These are phyloP conservation scores for Protophormia terraenovae DNA, from an alignment of 2,888 invertebrate species.

Conservation along the genomic window DNA sequence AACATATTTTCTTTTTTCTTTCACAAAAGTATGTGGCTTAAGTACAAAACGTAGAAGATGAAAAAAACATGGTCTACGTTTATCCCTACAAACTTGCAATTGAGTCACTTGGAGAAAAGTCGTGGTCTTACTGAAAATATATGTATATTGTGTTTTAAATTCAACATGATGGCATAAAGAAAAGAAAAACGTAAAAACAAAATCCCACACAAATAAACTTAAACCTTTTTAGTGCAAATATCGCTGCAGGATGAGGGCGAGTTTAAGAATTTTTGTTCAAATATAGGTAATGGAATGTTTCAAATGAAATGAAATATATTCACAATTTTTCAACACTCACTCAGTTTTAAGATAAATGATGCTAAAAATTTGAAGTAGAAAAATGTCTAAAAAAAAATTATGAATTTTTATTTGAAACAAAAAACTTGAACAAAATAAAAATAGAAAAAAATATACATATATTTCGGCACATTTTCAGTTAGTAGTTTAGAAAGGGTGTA, in stretches of 20 bases:
- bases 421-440: neutral
- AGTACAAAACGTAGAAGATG: neutral
- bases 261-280: neutral
- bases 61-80: neutral
- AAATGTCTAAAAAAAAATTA: neutral
- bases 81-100: slow-evolving; percentile 22
- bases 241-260: neutral
- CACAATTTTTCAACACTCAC: no score
- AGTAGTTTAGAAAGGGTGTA: neutral
- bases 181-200: neutral
- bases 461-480: no score
- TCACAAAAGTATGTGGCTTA: slow-evolving; percentile 19
- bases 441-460: no score
- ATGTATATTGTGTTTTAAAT: no score
- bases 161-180: neutral
- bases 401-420: neutral
- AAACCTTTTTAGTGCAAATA: neutral
- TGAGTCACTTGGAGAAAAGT: neutral
- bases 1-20: slow-evolving; percentile 10
- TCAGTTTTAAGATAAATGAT: slow-evolving; percentile 10
- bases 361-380: neutral
- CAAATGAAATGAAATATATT: no score
- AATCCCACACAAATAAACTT: slow-evolving; percentile 6
- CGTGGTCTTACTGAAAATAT: neutral
- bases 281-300: neutral